Evolutionary conservation across 2,888 invertebrate genomes (phyloP).

Genomic region (Oscheius sp.): DNA sequence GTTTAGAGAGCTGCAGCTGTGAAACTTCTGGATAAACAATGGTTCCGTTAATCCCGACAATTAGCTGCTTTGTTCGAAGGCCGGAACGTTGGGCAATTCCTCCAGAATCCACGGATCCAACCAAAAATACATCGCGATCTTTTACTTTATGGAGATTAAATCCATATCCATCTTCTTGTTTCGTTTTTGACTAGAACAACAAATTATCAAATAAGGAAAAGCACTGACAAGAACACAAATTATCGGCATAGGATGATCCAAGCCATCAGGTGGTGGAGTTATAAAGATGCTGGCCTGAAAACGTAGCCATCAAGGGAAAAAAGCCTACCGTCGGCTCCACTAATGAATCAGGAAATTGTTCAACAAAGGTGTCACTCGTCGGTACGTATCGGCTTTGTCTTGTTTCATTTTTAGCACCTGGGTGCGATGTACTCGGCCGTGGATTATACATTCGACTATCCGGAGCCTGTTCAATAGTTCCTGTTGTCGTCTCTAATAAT

Average conservation of each 20-base stretch:
- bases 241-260: constrained; percentile 44
- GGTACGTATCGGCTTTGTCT: too few relatives aligned
- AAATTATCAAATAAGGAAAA: not conserved
- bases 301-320: too few relatives aligned
- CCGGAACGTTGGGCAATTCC: constrained; percentile 78
- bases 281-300: constrained; percentile 51
- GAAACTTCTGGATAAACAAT: constrained; percentile 68
- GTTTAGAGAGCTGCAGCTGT: constrained; percentile 72
- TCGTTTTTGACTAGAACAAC: constrained; percentile 50
- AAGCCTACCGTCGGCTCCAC: too few relatives aligned
- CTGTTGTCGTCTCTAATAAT: too few relatives aligned
- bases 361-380: too few relatives aligned
- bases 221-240: constrained; percentile 45
- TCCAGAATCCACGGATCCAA: constrained; percentile 83
- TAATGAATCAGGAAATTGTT: too few relatives aligned
- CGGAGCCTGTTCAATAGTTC: too few relatives aligned
- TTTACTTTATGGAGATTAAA: constrained; percentile 98
- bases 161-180: constrained; percentile 90
- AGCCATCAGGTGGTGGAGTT: constrained; percentile 49
- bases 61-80: constrained; percentile 84
- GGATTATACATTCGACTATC: too few relatives aligned
- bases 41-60: constrained; percentile 74
- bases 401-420: too few relatives aligned
- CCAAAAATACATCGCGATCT: constrained; percentile 76
- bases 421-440: too few relatives aligned